These are phyloP conservation scores for Lepidurus apus DNA, from an alignment of 1,140 invertebrate genomes.

Conservation along the genomic window DNA sequence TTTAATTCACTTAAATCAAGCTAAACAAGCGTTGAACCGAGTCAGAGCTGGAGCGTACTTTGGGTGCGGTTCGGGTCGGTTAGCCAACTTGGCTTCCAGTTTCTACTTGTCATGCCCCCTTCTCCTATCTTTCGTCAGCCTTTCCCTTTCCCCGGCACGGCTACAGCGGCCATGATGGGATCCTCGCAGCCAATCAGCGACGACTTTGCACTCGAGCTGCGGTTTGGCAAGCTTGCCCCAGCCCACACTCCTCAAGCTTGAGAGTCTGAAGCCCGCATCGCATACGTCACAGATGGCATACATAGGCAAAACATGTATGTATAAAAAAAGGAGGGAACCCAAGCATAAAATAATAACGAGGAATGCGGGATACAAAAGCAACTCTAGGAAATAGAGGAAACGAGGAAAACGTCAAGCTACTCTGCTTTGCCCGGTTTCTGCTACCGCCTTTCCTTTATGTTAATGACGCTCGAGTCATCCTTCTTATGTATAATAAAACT, in stretches of 20 bases:
- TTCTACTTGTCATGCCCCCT: background rate
- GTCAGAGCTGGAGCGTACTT: constrained; percentile 16
- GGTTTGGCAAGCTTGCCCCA: background rate
- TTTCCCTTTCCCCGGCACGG: background rate
- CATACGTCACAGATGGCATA: constrained; percentile 8
- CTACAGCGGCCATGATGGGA: background rate
- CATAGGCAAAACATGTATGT: background rate
- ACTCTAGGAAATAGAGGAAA: background rate
- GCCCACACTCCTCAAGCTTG: background rate
- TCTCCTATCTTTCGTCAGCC: background rate
- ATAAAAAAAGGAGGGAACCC: background rate
- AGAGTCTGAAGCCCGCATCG: background rate
- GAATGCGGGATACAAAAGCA: constrained; percentile 2
- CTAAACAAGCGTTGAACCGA: constrained; percentile 13
- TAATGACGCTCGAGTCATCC: constrained; percentile 7
- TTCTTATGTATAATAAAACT: background rate
- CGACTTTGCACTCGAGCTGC: background rate
- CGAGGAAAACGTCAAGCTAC: background rate
- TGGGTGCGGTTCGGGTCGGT: constrained; percentile 20
- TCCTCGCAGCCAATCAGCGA: background rate
- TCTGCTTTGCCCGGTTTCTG: background rate
- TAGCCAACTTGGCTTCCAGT: background rate
- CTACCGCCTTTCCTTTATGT: constrained; percentile 10
- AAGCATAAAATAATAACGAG: background rate
- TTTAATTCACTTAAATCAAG: constrained; percentile 6